These are phyloP conservation scores for Axea sp. DNA, from an alignment of 2,888 invertebrate species.

Conservation along the genomic window DNA sequence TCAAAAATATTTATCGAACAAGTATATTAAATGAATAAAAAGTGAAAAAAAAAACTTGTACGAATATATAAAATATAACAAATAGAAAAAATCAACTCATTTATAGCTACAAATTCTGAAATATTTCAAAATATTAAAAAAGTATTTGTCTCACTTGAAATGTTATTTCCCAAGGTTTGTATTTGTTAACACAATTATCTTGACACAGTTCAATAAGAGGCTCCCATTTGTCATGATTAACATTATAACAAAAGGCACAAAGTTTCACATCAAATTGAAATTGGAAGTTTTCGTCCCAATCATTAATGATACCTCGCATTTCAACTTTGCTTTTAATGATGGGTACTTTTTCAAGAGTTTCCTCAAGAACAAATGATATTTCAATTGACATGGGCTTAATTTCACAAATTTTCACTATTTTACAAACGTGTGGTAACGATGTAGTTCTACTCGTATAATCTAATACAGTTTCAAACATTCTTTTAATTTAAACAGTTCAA, in stretches of 20 bases:
- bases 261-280: constrained; percentile 76
- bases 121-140: no score
- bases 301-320: constrained; percentile 68
- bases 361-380: constrained; percentile 72
- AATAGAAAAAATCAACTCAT: no score
- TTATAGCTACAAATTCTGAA: no score
- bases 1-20: no score
- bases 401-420: constrained; percentile 68
- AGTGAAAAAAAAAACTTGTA: no score
- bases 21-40: no score
- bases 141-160: constrained; percentile 81
- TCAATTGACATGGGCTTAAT: constrained; percentile 70
- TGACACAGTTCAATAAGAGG: constrained; percentile 89
- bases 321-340: constrained; percentile 70
- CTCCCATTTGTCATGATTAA: constrained; percentile 88
- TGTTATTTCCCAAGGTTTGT: constrained; percentile 86
- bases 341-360: constrained; percentile 72
- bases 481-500: no score
- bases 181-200: constrained; percentile 81
- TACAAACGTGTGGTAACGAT: constrained; percentile 35
- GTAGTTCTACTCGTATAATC: constrained; percentile 55
- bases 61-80: no score
- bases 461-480: no score
- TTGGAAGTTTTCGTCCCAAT: constrained; percentile 70
- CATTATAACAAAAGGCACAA: constrained; percentile 85